A percentile compares a stretch with the other conserved stretches of the same genome.
Conservation (phyloP, 2,113 vertebrate species). For the Syngnathoides biaculeatus region DNA sequence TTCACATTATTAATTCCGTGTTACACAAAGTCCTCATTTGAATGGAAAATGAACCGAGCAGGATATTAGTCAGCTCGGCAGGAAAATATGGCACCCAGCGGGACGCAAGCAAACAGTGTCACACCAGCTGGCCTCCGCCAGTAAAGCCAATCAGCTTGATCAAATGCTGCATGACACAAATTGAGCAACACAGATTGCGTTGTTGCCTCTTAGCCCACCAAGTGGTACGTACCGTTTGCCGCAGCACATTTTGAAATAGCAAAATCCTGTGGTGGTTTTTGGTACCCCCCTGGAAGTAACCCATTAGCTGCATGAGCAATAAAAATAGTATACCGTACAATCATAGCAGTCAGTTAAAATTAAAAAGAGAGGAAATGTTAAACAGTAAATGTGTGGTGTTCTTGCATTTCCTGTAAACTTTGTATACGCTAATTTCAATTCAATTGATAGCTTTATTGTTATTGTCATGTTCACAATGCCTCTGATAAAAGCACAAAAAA, state of each 20-base stretch:
- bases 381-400: not conserved
- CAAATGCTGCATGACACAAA: slow-evolving; percentile 3
- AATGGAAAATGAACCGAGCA: not conserved
- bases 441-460: not conserved
- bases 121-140: slow-evolving; percentile 47
- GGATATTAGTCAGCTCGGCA: slow-evolving; percentile 14
- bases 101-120: slow-evolving; percentile 51
- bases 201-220: slow-evolving; percentile 1
- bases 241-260: not conserved
- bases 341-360: not conserved
- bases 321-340: not conserved
- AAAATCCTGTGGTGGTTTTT: not conserved
- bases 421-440: not conserved
- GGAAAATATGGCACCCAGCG: slow-evolving; percentile 51
- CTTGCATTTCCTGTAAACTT: too few species aligned
- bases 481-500: too few species aligned
- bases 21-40: not conserved
- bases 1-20: not conserved
- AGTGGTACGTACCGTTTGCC: not conserved
- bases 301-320: not conserved
- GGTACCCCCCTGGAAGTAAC: not conserved
- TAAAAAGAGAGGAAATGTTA: not conserved
- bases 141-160: slow-evolving; percentile 20
- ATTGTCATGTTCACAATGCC: too few species aligned
- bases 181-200: slow-evolving; percentile 2